Conservation (phyloP, 2,888 invertebrate genomes). For the Heliothis peltigera region DNA sequence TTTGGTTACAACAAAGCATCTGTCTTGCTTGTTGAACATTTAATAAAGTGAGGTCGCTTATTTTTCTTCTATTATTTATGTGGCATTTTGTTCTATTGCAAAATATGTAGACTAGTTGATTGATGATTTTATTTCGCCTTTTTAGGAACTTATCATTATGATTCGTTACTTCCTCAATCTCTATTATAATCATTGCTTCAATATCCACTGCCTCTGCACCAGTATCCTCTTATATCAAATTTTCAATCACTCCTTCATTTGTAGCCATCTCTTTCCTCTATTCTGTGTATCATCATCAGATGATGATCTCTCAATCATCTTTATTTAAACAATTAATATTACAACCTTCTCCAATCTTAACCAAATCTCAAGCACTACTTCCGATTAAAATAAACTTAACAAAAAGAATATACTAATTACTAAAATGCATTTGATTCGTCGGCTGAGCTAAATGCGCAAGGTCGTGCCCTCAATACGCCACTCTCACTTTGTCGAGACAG, state of each 20-base stretch:
- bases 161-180: not conserved
- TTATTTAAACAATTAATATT: not conserved
- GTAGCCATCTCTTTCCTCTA: not conserved
- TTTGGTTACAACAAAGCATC: constrained; percentile 36
- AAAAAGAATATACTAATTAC: constrained; percentile 44
- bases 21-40: not conserved
- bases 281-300: not conserved
- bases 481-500: constrained; percentile 57
- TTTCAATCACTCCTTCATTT: too few species aligned
- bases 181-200: too few species aligned
- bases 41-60: not conserved
- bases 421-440: constrained; percentile 49
- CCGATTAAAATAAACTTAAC: constrained; percentile 39
- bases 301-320: too few species aligned
- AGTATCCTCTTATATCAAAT: too few species aligned
- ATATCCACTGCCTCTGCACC: too few species aligned
- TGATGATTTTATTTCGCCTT: not conserved
- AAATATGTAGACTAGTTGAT: not conserved
- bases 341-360: not conserved
- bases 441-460: constrained; percentile 43
- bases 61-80: not conserved
- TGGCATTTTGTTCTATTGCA: not conserved
- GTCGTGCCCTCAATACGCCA: constrained; percentile 57
- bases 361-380: constrained; percentile 20
- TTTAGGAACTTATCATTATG: not conserved